Base-by-base conservation (phyloP, 2,888 invertebrate genomes). In the Corythucha ciliata region DNA sequence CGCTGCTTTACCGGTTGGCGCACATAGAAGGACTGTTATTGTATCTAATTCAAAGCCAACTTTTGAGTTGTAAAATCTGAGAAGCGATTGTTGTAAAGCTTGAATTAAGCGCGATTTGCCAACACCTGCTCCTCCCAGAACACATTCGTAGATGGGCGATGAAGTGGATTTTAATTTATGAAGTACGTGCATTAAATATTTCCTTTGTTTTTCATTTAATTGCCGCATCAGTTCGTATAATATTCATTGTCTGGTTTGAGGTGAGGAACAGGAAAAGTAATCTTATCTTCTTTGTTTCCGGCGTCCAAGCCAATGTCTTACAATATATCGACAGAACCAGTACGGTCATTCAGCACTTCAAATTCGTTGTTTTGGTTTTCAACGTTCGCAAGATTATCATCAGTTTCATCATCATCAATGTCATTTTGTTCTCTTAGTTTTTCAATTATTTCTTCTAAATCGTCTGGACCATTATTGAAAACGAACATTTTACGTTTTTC, bases 91-190 rank as follows among this genome's bases (percentile, higher is more conserved):
- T 20, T 53, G 46, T 16, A 60, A 24, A n/a, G 59, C 54, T 18
- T 51, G 49, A 1, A 62, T 54, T 3, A 58, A 42, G 24, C 26
- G 39, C n/a, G 55, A 54, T 54, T 61, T 61, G 2, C 60, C 60
- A 8, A 59, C 59, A 5, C 62, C 62, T 7, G 62, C 62, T 24
- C 58, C 49, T 2, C 60, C 60, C 16, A 37, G 29, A 8, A 59
- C 33, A 50, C 59, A 55, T 4, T 46, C 33, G 36, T 53, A 53
- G 44, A 58, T 46, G 8, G 53, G 59, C 10, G 12, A 26, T 27
- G 21, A 25, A 10, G 26, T 18, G 2, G 48, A 50, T 45, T 60
- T 60, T 2, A 59, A 21, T 2, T 8, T 10, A 26, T 60, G 45
- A 3, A 60, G 32, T 2, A 49, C 36, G 25, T 60, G 34, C 7